phyloP scores from a whole-genome alignment of 2,888 invertebrate genomes.

The Neria commutata region DNA sequence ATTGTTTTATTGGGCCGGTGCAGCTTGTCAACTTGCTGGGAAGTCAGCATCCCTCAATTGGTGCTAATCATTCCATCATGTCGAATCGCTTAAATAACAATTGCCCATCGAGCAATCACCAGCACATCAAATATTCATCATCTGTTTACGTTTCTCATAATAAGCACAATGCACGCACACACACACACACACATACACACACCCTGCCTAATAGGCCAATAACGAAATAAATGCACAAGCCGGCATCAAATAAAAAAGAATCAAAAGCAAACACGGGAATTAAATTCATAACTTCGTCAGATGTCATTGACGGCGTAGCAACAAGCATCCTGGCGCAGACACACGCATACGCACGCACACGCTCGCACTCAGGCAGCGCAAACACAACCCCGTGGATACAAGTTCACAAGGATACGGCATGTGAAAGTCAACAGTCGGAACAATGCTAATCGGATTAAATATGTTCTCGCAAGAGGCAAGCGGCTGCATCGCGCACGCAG shows the following conservation, averaged over 20 bases:
- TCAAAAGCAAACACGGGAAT: conserved; percentile 18
- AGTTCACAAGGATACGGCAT: conserved; percentile 28
- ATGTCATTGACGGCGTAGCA: conserved; percentile 34
- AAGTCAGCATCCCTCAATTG: too few relatives aligned
- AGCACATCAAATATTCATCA: too few relatives aligned
- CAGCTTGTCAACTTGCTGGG: conserved; percentile 31
- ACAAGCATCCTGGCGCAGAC: conserved; percentile 29
- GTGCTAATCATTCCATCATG: too few relatives aligned
- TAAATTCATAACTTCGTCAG: conserved; percentile 13
- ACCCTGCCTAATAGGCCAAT: conserved; percentile 52
- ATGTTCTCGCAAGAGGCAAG: conserved; percentile 36
- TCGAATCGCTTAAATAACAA: too few relatives aligned
- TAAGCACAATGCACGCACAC: conserved; percentile 13
- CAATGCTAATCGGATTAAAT: conserved; percentile 55
- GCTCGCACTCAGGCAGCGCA: conserved; percentile 6
- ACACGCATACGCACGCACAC: not conserved
- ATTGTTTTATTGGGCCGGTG: conserved; percentile 24
- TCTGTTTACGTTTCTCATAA: conserved; percentile 51
- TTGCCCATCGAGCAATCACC: conserved; percentile 11
- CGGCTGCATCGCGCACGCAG: conserved; percentile 21
- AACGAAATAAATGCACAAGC: conserved; percentile 40
- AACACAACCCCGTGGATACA: not conserved
- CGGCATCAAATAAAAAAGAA: conserved; percentile 21
- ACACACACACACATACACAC: not conserved
- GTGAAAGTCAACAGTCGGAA: conserved; percentile 55